These are phyloP conservation scores for Agriopis leucophaearia DNA, from an alignment of 2,888 invertebrate genomes.

Conservation along the genomic window DNA sequence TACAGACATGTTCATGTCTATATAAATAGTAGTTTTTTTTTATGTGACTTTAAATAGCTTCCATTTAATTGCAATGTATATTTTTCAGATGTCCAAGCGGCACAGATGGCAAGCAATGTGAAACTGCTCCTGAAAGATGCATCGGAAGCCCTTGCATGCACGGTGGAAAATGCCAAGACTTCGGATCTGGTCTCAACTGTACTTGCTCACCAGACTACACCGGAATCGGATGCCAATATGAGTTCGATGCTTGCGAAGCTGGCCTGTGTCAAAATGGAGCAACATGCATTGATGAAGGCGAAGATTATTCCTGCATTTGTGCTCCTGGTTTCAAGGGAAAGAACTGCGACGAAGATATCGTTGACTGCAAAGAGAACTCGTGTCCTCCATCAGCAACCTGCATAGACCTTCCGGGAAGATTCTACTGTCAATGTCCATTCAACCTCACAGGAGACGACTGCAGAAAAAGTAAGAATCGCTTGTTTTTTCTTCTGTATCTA, in stretches of 20 bases:
- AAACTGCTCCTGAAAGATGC: conserved; percentile 97
- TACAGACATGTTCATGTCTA: neutral
- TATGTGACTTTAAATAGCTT: too few species aligned
- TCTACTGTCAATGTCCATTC: conserved; percentile 98
- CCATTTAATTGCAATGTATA: neutral
- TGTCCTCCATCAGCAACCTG: conserved; percentile 97
- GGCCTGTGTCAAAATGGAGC: conserved; percentile 97
- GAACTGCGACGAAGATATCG: conserved; percentile 96
- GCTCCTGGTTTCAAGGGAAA: conserved; percentile 92
- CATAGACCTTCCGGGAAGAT: conserved; percentile 95
- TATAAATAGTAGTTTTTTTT: neutral
- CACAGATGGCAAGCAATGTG: conserved; percentile 98
- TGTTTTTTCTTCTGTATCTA: neutral
- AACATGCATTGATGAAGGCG: conserved; percentile 94
- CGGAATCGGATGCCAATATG: conserved; percentile 97
- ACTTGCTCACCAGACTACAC: conserved; percentile 95
- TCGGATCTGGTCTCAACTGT: conserved; percentile 97
- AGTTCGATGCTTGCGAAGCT: conserved; percentile 96
- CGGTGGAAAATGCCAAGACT: conserved; percentile 97
- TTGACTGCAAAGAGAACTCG: conserved; percentile 96
- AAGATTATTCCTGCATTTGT: conserved; percentile 94
- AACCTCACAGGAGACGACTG: conserved; percentile 98
- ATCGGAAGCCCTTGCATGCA: conserved; percentile 98
- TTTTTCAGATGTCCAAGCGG: conserved; percentile 93
- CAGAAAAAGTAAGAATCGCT: conserved; percentile 91